Conservation (phyloP, 2,113 vertebrate genomes). For the Pelusios castaneus region DNA sequence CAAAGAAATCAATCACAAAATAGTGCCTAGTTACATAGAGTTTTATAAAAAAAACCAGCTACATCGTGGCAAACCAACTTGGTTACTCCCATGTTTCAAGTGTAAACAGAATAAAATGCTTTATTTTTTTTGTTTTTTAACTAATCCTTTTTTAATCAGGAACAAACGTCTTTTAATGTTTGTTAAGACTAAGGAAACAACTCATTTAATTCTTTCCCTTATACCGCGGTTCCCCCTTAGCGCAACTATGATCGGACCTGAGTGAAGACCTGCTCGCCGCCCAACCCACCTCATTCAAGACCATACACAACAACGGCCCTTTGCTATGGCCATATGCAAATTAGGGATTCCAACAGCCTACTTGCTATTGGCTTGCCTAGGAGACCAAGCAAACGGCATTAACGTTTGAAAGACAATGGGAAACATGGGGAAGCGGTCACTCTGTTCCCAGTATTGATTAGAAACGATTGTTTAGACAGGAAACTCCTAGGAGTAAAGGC, state of each 20-base stretch:
- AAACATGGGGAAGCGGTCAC: too few relatives aligned
- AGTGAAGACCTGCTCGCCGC: background rate
- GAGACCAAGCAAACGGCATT: background rate
- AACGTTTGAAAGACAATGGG: background rate
- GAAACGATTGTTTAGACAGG: background rate
- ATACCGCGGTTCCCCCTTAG: too few relatives aligned
- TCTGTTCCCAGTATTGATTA: background rate
- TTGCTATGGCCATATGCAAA: background rate
- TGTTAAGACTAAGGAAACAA: too few relatives aligned
- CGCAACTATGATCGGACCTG: background rate
- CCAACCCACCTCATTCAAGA: too few relatives aligned
- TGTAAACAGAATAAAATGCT: too few relatives aligned
- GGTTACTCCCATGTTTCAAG: too few relatives aligned
- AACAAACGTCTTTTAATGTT: fast-evolving
- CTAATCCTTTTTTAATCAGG: too few relatives aligned
- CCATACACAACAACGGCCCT: background rate
- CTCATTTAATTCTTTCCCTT: too few relatives aligned
- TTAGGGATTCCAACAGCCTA: background rate
- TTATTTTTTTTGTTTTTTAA: too few relatives aligned
- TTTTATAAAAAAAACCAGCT: too few relatives aligned
- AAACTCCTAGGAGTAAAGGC: background rate
- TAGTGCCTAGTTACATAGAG: too few relatives aligned
- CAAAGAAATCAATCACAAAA: background rate
- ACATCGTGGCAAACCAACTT: too few relatives aligned
- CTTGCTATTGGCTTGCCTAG: background rate